Evolutionary conservation across 1,140 invertebrate species (phyloP), one percentile per base, ranked within the genome.

Genomic region (Calephelis virginiensis): DNA sequence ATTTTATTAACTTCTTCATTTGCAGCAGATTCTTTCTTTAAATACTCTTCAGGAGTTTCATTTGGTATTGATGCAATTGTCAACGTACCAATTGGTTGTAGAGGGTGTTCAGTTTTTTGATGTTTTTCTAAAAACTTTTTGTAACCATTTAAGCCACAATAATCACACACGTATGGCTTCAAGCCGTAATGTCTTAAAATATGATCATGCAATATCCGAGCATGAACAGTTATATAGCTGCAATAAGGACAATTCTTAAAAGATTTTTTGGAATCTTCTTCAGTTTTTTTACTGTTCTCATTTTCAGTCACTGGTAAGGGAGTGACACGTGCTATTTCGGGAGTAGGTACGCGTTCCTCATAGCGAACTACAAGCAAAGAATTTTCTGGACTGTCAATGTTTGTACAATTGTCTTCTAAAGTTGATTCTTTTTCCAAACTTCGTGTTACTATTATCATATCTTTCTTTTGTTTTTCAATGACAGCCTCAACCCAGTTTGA

Each of bases 321-420:
- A 6, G 65, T 48, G 9, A 65, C 68, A 0, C 63, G 66, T 13
- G 17, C 45, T 45, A 70, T 53, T 40, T 69, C 83, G 8, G 81
- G 80, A 0, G 75, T 81, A 0, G 80, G 66, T 3, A 87, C 76
- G 4, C 63, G 66, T 67, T 86, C 80, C 13, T 85, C 86, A 63
- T 85, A 90, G 0, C 84, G 73, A 0, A 86, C 82, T 3, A 85
- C 88, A 0, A 89, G 78, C 0, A 90, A 69, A 10, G 85, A 88
- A 37, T 89, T 80, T 0, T 89, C 86, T 1, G 66, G 17, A 7
- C 65, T 38, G 11, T 66, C 13, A 1, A 28, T 6, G 1, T 12
- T 14, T 37, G 14, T 12, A 37, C 56, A 7, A 5, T 49, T 61
- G 4, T 72, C 63, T 8, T 38, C 50, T 10, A 69, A 56, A 12